Base-by-base conservation (phyloP, 1,140 invertebrate genomes). In the Acromyrmex charruanus region DNA sequence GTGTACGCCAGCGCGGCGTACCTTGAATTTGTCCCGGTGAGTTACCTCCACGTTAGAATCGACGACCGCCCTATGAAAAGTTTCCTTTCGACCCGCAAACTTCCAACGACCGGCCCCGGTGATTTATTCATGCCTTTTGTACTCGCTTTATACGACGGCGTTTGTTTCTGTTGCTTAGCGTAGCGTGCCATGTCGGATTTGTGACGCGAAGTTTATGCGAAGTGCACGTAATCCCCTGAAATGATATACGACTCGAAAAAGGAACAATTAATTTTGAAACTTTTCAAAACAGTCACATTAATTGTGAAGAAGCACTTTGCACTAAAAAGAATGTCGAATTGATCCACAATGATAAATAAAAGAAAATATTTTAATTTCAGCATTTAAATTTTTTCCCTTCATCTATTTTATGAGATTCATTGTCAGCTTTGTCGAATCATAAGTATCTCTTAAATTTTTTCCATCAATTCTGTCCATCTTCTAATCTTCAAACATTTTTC, bases 11-110 rank as follows among this genome's bases (percentile, higher is more conserved):
- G 77, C 35, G 55, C 28, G 69, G 53, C 39, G 39, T 75, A 82
- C 59, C 86, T 88, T 71, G 75, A 90, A 90, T 90, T 90, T 90
- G 89, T 90, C 89, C 82, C 74, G 69, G 75, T 44, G 85, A 90
- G 86, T 85, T 87, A 79, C 75, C 63, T 77, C 77, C 86, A 74
- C 68, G 88, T 77, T 80, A 71, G 74, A 85, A 89, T 90, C 86
- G 88, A 81, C 59, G 68, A 79, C 68, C 69, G 85, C 77, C 87
- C 69, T 79, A 71, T 90, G 89, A 89, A 87, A 87, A 90, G 89
- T 89, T 87, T 84, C 72, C 66, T 77, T 74, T 84, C 63, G 85
- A 80, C 71, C 31, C 53, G 69, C 25, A 58, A 84, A 75, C 80
- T 85, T 87, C 28, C 66, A 69, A 35, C n/a, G n/a, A n/a, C 72